Conservation (phyloP, 53 echinoderm and acorn worm genomes). For the Arbacia lixula region DNA sequence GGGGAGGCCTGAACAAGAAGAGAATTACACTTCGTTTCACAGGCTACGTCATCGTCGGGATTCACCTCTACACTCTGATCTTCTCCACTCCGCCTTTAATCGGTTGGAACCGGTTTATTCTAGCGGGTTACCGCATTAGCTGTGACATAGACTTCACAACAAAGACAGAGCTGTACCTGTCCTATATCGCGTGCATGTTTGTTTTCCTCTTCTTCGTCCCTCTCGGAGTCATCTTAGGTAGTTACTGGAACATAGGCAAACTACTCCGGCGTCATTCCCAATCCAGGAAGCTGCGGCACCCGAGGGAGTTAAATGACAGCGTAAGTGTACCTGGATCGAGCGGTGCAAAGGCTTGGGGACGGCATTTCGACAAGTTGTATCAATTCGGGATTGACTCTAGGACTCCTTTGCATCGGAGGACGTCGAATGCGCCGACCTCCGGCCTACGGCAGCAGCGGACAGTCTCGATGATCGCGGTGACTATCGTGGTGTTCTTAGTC, state of each 20-base stretch:
- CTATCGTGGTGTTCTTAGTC: constrained; percentile 53
- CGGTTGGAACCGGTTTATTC: constrained; percentile 72
- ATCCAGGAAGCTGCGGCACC: not conserved
- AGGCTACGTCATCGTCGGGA: constrained; percentile 15
- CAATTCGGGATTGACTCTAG: too few species aligned
- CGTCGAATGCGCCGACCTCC: not conserved
- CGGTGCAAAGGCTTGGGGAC: not conserved
- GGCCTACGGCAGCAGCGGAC: not conserved
- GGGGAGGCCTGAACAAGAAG: not conserved
- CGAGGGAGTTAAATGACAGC: too few species aligned
- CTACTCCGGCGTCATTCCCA: not conserved
- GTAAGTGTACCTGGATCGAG: too few species aligned
- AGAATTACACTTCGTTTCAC: not conserved
- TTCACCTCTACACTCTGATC: constrained; percentile 60
- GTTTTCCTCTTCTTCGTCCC: constrained; percentile 58
- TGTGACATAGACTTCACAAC: constrained; percentile 70
- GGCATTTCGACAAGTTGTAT: not conserved
- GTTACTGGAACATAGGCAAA: constrained; percentile 55
- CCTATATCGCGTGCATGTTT: constrained; percentile 69
- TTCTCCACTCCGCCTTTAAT: constrained; percentile 66
- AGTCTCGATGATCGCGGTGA: constrained; percentile 50
- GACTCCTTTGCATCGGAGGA: not conserved
- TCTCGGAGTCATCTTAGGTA: constrained; percentile 47
- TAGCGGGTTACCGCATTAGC: constrained; percentile 58
- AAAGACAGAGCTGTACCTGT: constrained; percentile 59